Conservation (phyloP, 2,797 vertebrate genomes). For the Rhinoraja longicauda region DNA sequence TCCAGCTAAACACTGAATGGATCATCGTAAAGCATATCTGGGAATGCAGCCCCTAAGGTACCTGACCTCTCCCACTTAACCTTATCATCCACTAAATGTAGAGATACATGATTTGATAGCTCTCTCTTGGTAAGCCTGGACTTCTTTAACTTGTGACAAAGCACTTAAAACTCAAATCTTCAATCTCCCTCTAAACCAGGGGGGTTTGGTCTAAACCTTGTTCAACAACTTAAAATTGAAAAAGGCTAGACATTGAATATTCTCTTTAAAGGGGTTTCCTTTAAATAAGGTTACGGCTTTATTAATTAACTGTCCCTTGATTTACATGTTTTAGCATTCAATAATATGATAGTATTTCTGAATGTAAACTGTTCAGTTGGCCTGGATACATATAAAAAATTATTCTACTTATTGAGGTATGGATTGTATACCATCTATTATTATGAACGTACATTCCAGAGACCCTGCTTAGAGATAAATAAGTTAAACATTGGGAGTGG, state of each 20-base stretch:
- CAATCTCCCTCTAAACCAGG: not conserved
- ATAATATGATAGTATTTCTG: not conserved
- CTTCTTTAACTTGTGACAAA: not conserved
- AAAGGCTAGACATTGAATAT: not conserved
- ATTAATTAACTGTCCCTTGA: not conserved
- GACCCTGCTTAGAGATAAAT: too few relatives aligned
- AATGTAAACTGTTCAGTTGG: not conserved
- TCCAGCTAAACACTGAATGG: not conserved
- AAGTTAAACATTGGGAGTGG: too few relatives aligned
- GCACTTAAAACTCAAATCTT: not conserved
- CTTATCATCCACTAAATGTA: not conserved
- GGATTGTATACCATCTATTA: not conserved
- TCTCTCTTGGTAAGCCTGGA: not conserved
- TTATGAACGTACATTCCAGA: not conserved
- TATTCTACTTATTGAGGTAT: not conserved
- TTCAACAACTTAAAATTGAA: not conserved
- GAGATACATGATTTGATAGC: not conserved
- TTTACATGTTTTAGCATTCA: not conserved
- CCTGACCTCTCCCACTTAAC: not conserved
- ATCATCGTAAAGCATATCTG: not conserved
- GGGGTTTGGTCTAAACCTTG: not conserved
- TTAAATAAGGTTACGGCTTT: not conserved
- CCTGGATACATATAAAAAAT: not conserved
- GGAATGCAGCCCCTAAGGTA: not conserved
- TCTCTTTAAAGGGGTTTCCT: not conserved